These are phyloP conservation scores for Channa argus DNA, from an alignment of 2,113 vertebrate genomes.

Conservation along the genomic window DNA sequence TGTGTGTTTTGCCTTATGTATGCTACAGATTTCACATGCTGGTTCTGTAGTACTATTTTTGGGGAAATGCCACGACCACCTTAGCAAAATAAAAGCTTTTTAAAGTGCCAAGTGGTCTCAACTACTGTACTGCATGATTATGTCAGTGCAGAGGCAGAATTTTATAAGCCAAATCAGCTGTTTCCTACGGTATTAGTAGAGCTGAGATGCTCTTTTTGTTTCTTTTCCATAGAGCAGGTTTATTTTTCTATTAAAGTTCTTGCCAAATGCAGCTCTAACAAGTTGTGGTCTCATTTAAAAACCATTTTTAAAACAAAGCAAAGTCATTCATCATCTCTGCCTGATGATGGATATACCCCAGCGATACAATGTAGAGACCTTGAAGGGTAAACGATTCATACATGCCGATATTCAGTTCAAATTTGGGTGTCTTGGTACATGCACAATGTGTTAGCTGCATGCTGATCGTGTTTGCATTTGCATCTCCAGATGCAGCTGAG, in stretches of 20 bases:
- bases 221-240: constrained; percentile 15
- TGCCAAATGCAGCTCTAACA: constrained; percentile 27
- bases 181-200: not conserved
- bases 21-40: too few species aligned
- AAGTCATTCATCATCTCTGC: constrained; percentile 24
- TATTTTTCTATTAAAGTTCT: constrained; percentile 19
- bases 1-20: too few species aligned
- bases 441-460: not conserved
- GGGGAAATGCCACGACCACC: not conserved
- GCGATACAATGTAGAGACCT: constrained; percentile 16
- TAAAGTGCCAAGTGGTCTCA: not conserved
- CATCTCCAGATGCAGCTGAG: constrained; percentile 47
- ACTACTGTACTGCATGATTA: not conserved
- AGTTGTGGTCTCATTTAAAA: constrained; percentile 36
- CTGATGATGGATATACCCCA: constrained; percentile 23
- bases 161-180: not conserved
- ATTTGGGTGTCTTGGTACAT: not conserved
- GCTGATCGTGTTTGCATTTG: constrained; percentile 33
- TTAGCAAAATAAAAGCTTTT: not conserved
- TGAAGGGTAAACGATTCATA: not conserved
- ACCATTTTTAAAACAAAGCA: constrained; percentile 35
- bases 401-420: not conserved
- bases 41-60: too few species aligned
- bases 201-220: not conserved
- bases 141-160: not conserved